Percentiles rank a stretch among this genome's conserved stretches.
Conservation (phyloP, 2,113 vertebrate species). For the Casuarius casuarius region DNA sequence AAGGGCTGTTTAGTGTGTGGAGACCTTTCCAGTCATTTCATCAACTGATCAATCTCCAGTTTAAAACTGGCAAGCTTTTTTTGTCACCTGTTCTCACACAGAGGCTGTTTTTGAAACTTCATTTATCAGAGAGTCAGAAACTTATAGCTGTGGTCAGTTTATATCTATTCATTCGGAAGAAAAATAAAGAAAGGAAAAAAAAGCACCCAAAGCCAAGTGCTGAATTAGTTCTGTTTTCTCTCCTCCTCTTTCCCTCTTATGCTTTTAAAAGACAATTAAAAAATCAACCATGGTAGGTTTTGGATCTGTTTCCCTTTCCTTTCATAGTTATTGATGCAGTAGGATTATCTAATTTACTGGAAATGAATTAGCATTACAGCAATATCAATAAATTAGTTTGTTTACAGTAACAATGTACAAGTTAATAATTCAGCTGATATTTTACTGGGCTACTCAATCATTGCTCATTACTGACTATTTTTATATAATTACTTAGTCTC, state of each 20-base stretch:
- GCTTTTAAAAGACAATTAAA: background rate
- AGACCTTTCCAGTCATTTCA: background rate
- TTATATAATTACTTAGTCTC: background rate
- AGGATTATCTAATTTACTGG: background rate
- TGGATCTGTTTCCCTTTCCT: background rate
- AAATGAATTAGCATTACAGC: background rate
- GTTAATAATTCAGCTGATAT: slow-evolving; percentile 23
- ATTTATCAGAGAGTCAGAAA: accelerated
- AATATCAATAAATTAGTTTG: background rate
- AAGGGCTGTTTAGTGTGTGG: background rate
- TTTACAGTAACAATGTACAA: background rate
- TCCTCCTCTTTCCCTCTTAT: background rate
- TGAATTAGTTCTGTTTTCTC: no score
- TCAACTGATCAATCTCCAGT: accelerated
- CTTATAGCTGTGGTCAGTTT: accelerated
- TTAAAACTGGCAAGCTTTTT: background rate
- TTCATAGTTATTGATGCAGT: background rate
- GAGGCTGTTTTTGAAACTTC: background rate
- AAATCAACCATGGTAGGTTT: accelerated
- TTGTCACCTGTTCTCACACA: background rate
- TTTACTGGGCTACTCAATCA: background rate
- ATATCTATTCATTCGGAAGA: accelerated
- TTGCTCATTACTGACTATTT: accelerated
- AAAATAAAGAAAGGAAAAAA: background rate
- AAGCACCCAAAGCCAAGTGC: accelerated